Conservation (phyloP, 2,888 invertebrate genomes). For the Sinotaia quadrata region DNA sequence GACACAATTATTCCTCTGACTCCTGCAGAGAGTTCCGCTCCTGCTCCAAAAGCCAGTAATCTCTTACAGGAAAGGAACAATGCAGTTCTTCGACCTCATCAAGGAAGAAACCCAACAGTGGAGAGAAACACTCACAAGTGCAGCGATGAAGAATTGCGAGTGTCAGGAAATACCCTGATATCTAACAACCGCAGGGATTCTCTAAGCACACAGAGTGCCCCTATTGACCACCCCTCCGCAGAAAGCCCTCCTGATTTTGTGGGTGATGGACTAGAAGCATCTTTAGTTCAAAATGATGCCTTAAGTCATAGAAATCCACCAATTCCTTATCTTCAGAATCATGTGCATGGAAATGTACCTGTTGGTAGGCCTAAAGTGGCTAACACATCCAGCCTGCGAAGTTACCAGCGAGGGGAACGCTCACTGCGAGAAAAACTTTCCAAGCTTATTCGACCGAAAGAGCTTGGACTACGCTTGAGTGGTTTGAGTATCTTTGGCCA, state of each 20-base stretch:
- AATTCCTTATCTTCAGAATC: slow-evolving; percentile 83
- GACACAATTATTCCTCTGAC: slow-evolving; percentile 78
- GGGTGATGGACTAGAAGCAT: slow-evolving; percentile 67
- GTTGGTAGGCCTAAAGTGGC: slow-evolving; percentile 69
- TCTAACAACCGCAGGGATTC: slow-evolving; percentile 33
- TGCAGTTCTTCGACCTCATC: slow-evolving; percentile 81
- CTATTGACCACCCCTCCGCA: slow-evolving; percentile 25
- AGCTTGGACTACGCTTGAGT: slow-evolving; percentile 49
- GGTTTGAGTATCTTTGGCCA: slow-evolving; percentile 42
- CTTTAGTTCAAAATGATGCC: slow-evolving; percentile 74
- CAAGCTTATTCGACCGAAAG: slow-evolving; percentile 54
- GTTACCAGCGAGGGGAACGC: slow-evolving; percentile 25
- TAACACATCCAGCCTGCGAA: slow-evolving; percentile 55
- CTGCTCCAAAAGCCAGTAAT: slow-evolving; percentile 61
- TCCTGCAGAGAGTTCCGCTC: slow-evolving; percentile 74
- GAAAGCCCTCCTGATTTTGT: slow-evolving; percentile 63
- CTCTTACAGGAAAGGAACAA: slow-evolving; percentile 55
- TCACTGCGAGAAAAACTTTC: slow-evolving; percentile 37
- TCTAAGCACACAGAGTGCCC: slow-evolving; percentile 39
- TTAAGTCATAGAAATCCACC: slow-evolving; percentile 71
- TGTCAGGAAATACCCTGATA: slow-evolving; percentile 71
- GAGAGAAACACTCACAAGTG: slow-evolving; percentile 81
- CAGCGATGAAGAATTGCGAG: slow-evolving; percentile 74
- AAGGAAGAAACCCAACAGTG: slow-evolving; percentile 87
- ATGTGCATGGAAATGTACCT: slow-evolving; percentile 75